Evolutionary conservation across 2,113 vertebrate species (phyloP).

Genomic region (Hyperoodon ampullatus): DNA sequence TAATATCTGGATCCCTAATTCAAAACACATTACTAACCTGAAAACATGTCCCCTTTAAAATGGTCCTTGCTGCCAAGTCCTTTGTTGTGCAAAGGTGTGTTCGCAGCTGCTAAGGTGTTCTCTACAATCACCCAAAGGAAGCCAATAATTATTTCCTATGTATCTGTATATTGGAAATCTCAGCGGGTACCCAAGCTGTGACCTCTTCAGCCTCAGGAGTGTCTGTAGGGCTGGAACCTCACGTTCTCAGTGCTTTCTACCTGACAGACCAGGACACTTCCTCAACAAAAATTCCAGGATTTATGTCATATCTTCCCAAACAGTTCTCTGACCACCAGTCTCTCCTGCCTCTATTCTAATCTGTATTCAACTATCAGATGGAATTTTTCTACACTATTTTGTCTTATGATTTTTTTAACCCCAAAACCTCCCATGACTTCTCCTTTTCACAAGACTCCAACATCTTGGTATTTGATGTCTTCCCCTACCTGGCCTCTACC

Average conservation of each 20-base stretch:
- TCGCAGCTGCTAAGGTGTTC: neutral
- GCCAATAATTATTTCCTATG: neutral
- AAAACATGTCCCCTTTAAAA: constrained; percentile 31
- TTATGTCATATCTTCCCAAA: neutral
- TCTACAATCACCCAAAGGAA: neutral
- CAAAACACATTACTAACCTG: constrained; percentile 28
- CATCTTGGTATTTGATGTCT: neutral
- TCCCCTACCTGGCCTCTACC: neutral
- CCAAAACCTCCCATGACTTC: neutral
- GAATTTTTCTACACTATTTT: neutral
- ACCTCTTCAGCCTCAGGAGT: neutral
- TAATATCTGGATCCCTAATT: constrained; percentile 53
- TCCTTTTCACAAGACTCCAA: neutral
- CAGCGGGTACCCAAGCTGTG: neutral
- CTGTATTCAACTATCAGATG: neutral
- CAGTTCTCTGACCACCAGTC: neutral
- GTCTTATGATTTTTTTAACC: neutral
- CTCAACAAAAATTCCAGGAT: neutral
- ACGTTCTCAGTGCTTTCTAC: neutral
- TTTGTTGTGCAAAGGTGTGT: neutral
- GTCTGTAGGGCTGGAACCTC: neutral
- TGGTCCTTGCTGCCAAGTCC: neutral
- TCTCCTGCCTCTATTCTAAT: neutral
- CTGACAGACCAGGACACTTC: neutral
- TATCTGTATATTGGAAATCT: neutral